These are phyloP conservation scores for Lochmaea capreae DNA, from an alignment of 2,888 invertebrate genomes.

Conservation along the genomic window DNA sequence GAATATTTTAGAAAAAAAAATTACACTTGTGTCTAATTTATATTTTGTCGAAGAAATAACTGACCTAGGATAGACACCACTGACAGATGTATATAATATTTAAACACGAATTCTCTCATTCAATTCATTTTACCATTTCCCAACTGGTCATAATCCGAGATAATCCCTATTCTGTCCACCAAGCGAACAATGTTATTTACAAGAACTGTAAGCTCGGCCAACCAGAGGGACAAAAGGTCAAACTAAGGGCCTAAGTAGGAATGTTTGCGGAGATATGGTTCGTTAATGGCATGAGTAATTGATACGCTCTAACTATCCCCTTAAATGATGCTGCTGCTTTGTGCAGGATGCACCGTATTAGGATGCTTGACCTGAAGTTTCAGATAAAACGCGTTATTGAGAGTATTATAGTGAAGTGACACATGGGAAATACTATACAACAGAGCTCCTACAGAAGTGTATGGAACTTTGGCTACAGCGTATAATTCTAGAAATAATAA, in stretches of 20 bases:
- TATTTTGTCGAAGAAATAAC: not conserved
- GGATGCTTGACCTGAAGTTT: not conserved
- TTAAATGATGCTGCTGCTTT: slow-evolving; percentile 15
- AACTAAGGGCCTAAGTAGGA: slow-evolving; percentile 21
- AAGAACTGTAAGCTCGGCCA: slow-evolving; percentile 41
- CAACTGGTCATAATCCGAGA: slow-evolving; percentile 36
- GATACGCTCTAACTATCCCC: slow-evolving; percentile 13
- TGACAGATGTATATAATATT: slow-evolving; percentile 18
- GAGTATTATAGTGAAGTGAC: not conserved
- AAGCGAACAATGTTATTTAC: slow-evolving; percentile 44
- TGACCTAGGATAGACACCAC: not conserved
- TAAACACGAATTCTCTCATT: slow-evolving; percentile 25
- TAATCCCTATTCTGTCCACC: slow-evolving; percentile 42
- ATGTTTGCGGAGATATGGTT: slow-evolving; percentile 24
- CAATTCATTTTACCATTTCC: slow-evolving; percentile 36
- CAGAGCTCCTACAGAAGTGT: no score
- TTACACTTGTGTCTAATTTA: no score
- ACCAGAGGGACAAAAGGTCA: slow-evolving; percentile 33
- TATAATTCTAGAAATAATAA: no score
- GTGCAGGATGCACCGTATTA: slow-evolving; percentile 11
- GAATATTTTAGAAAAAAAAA: no score
- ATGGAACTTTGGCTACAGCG: no score
- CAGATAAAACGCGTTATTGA: not conserved
- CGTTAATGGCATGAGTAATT: slow-evolving; percentile 27
- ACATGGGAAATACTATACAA: not conserved